Evolutionary conservation across 2,797 vertebrate genomes (phyloP).

Genomic region (Intellagama lesueurii): DNA sequence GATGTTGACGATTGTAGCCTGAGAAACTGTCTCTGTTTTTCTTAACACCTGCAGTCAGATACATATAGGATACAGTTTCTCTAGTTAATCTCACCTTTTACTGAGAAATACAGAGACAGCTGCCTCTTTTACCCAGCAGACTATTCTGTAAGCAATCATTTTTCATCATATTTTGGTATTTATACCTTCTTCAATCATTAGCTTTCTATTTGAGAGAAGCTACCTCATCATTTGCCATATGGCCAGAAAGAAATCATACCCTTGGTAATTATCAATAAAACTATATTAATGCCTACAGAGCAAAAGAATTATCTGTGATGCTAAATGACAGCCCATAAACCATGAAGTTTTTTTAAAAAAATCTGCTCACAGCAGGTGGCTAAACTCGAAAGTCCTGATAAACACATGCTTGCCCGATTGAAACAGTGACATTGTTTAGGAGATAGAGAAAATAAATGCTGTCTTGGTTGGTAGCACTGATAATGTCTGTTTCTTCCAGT

Average conservation of each 20-base stretch:
- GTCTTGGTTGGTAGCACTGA: neutral
- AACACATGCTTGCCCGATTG: conserved; percentile 1
- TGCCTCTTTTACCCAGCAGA: conserved; percentile 59
- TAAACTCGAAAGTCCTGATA: conserved; percentile 36
- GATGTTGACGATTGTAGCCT: neutral
- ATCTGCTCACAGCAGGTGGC: neutral
- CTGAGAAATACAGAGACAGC: conserved; percentile 33
- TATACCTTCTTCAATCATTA: conserved; percentile 54
- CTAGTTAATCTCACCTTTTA: conserved; percentile 46
- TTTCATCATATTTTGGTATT: conserved; percentile 64
- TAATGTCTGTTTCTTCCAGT: neutral
- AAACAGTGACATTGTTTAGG: neutral
- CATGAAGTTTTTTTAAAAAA: neutral
- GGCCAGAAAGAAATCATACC: conserved; percentile 56
- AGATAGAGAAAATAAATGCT: conserved; percentile 10
- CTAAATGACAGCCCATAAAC: conserved; percentile 39
- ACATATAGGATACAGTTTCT: conserved; percentile 13
- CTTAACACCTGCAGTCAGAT: neutral
- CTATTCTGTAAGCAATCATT: conserved; percentile 45
- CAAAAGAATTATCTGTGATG: conserved; percentile 52
- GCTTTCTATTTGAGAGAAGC: conserved; percentile 41
- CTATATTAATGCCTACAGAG: conserved; percentile 61
- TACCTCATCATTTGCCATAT: conserved; percentile 65
- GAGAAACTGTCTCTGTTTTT: neutral
- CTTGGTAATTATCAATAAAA: conserved; percentile 59